Evolutionary conservation across 1,140 invertebrate species (phyloP), one percentile per base, ranked within the genome.

Genomic region (Orussus abietinus): DNA sequence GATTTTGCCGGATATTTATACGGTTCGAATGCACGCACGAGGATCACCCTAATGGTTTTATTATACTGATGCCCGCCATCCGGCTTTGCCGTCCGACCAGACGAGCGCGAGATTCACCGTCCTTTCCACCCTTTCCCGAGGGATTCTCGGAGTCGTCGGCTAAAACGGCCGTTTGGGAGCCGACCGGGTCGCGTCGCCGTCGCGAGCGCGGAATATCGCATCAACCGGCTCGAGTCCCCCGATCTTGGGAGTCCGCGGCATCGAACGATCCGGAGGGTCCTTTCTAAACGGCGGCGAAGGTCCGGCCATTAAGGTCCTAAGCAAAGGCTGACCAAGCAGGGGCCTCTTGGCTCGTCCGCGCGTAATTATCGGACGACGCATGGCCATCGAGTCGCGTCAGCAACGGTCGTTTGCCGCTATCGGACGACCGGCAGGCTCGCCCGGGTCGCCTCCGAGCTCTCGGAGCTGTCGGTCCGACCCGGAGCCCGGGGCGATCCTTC

Each of bases 1-100:
- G 66, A 67, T 69, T 66, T 59, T 55, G 51, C 55, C 57, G 59
- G 66, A 68, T 68, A 69, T 59, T 62, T 62, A 62, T 62, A 62
- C 59, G 55, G 49, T 59, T 59, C 59, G 59, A 59, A 62, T 57
- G 52, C 59, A 51, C 57, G 53, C 59, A 59, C 47, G 59, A 59
- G 59, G 59, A 59, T 59, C 59, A 62, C 49, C 52, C 54, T 59
- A 57, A 59, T 62, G 59, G 59, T 57, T 62, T 62, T 62, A 62
- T 62, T 62, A 63, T 63, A 59, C 60, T 42, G 51, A 63, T 62
- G 59, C 53, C 42, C 57, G 43, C 37, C n/a, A n/a, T n/a, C n/a
- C 38, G 45, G 46, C 51, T 51, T 49, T 51, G 49, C 49, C 45
- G 51, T 36, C 45, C 50, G 53, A 38, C 47, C 33, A 35, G 53